Evolutionary conservation across 2,797 vertebrate genomes (phyloP), one percentile per base, ranked within the genome.

Genomic region (Gadopsis bispinosus): DNA sequence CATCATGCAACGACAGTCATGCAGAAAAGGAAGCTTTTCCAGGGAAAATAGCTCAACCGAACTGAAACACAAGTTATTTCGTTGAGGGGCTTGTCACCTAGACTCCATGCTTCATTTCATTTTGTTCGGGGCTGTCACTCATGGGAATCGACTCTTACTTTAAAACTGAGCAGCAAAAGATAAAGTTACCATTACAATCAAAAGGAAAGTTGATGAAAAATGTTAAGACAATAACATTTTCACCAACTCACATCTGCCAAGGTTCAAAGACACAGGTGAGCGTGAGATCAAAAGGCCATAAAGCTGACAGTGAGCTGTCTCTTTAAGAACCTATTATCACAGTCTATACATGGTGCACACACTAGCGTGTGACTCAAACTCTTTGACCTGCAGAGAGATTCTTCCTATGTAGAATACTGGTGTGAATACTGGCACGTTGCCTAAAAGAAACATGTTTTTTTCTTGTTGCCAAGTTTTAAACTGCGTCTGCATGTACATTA

Each of bases 351-450:
- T 61, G 75, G 80, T 66, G 39, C 80, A 71, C 56, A 79, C 91
- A 81, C 82, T 16, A n/a, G 33, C 69, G 69, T 85, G 82, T 76
- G 81, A 88, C 60, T 86, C 53, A 61, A 69, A 81, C 66, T 74
- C 81, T 64, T 26, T 72, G 80, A 79, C 80, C 75, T 2, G n/a
- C 72, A 37, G 39, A 70, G 58, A 80, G 80, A 83, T 86, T 88
- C 83, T 79, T 84, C 59, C 69, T 54, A 64, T 79, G 65, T 85
- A 31, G 78, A 73, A 74, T 39, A 64, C 77, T 66, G 60, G 53
- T 87, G 88, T 77, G 81, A 91, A 88, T 79, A 39, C 56, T 91
- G 87, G 82, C 89, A 83, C 60, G 2, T 22, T 33, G 82, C 83
- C 84, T 31, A 35, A 12, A 86, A 68, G 88, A 87, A 79, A 73